Conservation (phyloP, 2,797 vertebrate species). For the Mormyrus proboscirostris region DNA sequence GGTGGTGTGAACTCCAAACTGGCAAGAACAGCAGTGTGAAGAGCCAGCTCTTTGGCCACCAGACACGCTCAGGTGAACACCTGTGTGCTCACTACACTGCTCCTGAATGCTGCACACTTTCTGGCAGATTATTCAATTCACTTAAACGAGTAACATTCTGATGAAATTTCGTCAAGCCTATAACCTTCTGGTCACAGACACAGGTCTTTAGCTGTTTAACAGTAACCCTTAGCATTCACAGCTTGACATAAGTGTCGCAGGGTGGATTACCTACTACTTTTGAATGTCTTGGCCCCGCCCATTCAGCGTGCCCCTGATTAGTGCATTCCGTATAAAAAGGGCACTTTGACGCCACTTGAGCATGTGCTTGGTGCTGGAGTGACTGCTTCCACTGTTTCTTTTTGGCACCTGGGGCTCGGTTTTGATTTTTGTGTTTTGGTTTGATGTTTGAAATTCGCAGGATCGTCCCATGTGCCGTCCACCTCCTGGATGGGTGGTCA, state of each 20-base stretch:
- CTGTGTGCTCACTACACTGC: not conserved
- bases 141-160: not conserved
- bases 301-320: not conserved
- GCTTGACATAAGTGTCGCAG: not conserved
- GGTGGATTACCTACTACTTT: not conserved
- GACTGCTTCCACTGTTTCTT: not conserved
- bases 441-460: no score
- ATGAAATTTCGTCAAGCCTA: not conserved
- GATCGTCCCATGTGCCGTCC: no score
- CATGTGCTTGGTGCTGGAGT: not conserved
- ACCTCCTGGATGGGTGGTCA: not conserved
- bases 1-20: constrained; percentile 22
- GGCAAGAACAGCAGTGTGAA: not conserved
- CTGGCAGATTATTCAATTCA: not conserved
- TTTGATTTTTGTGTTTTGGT: not conserved
- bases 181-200: not conserved
- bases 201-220: not conserved
- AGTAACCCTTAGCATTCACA: not conserved
- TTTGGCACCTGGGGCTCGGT: not conserved
- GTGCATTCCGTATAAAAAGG: not conserved
- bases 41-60: not conserved
- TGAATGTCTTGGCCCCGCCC: not conserved
- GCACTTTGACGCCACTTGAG: not conserved
- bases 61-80: not conserved
- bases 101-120: not conserved